These are phyloP conservation scores for Plectrocnemia conspersa DNA, from an alignment of 1,140 invertebrate species.

Conservation along the genomic window DNA sequence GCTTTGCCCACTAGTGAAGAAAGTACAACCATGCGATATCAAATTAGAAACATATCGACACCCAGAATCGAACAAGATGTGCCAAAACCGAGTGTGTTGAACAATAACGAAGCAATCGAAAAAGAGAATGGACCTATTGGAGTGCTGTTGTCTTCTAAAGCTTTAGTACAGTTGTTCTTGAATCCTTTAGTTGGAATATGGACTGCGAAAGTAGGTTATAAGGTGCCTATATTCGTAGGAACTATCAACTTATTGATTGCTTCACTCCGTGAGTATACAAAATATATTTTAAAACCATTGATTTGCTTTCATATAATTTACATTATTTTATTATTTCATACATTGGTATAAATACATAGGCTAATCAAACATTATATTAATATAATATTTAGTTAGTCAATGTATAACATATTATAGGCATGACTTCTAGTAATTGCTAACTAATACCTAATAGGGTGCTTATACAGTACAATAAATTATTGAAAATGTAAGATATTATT, in stretches of 20 bases:
- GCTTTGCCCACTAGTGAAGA: conserved; percentile 1
- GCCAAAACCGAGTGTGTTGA: conserved; percentile 35
- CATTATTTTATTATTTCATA: too few relatives aligned
- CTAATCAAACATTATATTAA: too few relatives aligned
- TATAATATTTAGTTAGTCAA: too few relatives aligned
- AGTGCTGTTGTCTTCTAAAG: conserved; percentile 79
- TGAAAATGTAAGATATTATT: too few relatives aligned
- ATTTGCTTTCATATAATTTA: too few relatives aligned
- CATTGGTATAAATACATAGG: too few relatives aligned
- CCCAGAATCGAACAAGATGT: conserved; percentile 11
- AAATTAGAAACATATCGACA: conserved; percentile 27
- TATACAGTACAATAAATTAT: too few relatives aligned
- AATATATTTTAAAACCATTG: background rate
- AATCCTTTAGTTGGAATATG: conserved; percentile 77
- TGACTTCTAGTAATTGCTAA: too few relatives aligned
- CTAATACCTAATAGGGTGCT: too few relatives aligned
- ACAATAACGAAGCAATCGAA: conserved; percentile 42
- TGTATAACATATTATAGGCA: too few relatives aligned
- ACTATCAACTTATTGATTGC: conserved; percentile 76
- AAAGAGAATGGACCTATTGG: conserved; percentile 74
- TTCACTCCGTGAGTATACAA: conserved; percentile 64
- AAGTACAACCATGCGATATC: conserved; percentile 15
- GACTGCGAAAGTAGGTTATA: conserved; percentile 68
- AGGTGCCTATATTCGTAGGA: conserved; percentile 76
- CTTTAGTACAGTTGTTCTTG: conserved; percentile 76